Conservation (phyloP, 2,113 vertebrate genomes). For the Trematomus loennbergii region DNA sequence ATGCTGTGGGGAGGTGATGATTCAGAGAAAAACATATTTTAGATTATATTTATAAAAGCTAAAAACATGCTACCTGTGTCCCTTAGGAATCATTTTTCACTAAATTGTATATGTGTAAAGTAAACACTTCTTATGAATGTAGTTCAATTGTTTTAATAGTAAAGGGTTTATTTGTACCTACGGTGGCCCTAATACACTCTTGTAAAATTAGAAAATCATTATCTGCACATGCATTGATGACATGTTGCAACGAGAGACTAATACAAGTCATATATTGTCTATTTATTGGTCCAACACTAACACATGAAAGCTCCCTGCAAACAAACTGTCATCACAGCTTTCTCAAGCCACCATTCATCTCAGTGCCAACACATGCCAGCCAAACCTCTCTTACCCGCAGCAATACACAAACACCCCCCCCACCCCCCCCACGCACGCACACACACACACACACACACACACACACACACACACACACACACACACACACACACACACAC, state of each 20-base stretch:
- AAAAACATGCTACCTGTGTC: background rate
- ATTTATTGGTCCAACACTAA: background rate
- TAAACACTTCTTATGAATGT: too few relatives aligned
- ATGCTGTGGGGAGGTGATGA: too few relatives aligned
- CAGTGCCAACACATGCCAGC: slow-evolving; percentile 31
- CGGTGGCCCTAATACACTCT: too few relatives aligned
- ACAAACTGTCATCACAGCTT: background rate
- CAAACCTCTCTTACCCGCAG: background rate
- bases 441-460: too few relatives aligned
- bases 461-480: background rate
- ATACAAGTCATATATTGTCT: background rate
- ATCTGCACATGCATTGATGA: background rate
- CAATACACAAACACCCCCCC: background rate
- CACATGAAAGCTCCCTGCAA: background rate
- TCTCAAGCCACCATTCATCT: slow-evolving; percentile 21
- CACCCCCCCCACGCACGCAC: too few relatives aligned
- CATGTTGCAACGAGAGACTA: background rate
- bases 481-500: background rate
- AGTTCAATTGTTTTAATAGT: too few relatives aligned
- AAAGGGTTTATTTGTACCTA: too few relatives aligned
- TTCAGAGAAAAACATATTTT: background rate
- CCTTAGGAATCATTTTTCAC: background rate
- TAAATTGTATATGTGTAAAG: too few relatives aligned
- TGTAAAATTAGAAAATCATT: background rate
- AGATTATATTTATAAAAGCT: background rate